Base-by-base conservation (phyloP, 2,888 invertebrate species). In the Erebia ligea region DNA sequence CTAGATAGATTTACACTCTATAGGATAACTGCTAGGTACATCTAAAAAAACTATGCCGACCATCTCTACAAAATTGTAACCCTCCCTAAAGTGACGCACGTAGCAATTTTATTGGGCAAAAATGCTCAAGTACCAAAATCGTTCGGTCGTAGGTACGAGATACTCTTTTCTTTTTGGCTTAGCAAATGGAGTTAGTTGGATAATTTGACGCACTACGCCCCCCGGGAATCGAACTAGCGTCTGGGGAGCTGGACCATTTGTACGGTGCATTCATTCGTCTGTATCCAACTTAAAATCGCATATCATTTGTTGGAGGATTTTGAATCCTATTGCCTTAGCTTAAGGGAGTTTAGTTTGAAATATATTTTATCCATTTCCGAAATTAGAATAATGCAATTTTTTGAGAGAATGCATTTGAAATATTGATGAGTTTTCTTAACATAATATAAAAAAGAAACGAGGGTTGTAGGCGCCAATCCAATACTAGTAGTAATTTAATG, bases 171-270 rank as follows among this genome's bases (percentile, higher is more conserved):
- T 84, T 86, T 65, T 86, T 77, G 81, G 80, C 81, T 85, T 85
- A 85, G 86, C 86, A 87, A 88, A 89, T 87, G 85, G 84, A 87
- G 86, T 89, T 89, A 87, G 87, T 86, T 87, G 87, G 88, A 88
- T 88, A 87, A 89, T 88, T 87, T 85, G 86, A 86, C 81, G 78
- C 79, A 76, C 76, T 77, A 73, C 73, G 77, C 84, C 88, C 81
- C 84, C 73, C 56, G 88, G 86, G 89, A 86, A 75, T 77, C 57
- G 79, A 85, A 84, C 84, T 78, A 81, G 82, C 83, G 85, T 83
- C 83, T 85, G 82, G 84, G 83, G 83, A 81, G 78, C 79, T 81
- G 78, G 61, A 70, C 74, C 74, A 76, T 73, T 73, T 76, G 76
- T 73, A 71, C 79, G 66, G 62, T 76, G 74, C 77, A 77, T 75